A percentile compares a stretch with the other conserved stretches of the same genome.
Evolutionary conservation across 2,113 vertebrate species (phyloP).

Genomic region (Tetraodon nigroviridis): DNA sequence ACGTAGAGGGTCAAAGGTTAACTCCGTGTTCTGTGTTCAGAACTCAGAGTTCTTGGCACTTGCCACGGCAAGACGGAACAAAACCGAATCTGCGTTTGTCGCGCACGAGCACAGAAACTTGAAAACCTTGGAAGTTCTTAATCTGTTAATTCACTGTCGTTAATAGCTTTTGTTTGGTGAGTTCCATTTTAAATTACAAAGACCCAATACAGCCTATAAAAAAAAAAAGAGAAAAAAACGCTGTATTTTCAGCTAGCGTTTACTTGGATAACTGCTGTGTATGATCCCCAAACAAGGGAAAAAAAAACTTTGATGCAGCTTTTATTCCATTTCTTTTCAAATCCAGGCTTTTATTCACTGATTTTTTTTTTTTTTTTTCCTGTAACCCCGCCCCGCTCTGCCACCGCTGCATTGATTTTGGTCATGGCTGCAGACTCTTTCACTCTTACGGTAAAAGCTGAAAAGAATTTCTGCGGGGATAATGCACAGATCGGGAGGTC

Average conservation of each 20-base stretch:
- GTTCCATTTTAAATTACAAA: background rate
- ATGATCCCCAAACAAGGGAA: background rate
- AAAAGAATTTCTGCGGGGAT: constrained; percentile 46
- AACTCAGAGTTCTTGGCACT: background rate
- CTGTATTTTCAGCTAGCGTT: background rate
- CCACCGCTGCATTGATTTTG: constrained; percentile 10
- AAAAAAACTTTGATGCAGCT: constrained; percentile 12
- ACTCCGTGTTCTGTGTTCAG: background rate
- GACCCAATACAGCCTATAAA: too few species aligned
- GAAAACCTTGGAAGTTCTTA: background rate
- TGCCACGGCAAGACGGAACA: background rate
- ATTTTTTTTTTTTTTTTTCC: too few species aligned
- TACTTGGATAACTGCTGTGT: constrained; percentile 3
- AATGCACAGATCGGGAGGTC: constrained; percentile 40
- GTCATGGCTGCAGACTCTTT: constrained; percentile 33
- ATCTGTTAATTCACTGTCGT: background rate
- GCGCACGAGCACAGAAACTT: too few species aligned
- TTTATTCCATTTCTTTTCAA: constrained; percentile 5
- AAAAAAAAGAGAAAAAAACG: too few species aligned
- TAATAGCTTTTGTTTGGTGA: background rate
- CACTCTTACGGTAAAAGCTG: constrained; percentile 26
- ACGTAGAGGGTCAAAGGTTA: background rate
- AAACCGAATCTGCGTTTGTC: background rate
- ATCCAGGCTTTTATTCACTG: constrained; percentile 15
- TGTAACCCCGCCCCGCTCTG: background rate